These are phyloP conservation scores for Galeopterus variegatus DNA, from an alignment of 2,113 vertebrate species.

Conservation along the genomic window DNA sequence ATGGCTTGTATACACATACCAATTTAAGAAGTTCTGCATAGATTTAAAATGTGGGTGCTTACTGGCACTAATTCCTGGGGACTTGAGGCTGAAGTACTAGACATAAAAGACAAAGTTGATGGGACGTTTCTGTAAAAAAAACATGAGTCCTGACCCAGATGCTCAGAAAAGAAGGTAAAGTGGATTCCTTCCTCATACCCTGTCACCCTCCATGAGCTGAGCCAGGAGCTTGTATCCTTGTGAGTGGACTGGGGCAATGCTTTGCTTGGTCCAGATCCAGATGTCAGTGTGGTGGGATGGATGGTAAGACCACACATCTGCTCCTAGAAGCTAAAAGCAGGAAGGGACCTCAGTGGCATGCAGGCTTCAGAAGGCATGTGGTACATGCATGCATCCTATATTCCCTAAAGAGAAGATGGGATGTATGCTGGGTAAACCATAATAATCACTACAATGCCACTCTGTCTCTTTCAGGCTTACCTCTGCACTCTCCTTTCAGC, in stretches of 20 bases:
- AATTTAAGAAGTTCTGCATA: not conserved
- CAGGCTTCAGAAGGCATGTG: not conserved
- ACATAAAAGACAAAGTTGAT: not conserved
- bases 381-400: not conserved
- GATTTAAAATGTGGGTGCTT: not conserved
- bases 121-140: not conserved
- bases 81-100: not conserved
- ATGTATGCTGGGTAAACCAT: not conserved
- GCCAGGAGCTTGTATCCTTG: not conserved
- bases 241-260: not conserved
- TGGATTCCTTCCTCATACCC: not conserved
- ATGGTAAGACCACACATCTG: not conserved
- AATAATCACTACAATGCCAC: no score
- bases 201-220: not conserved
- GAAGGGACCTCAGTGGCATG: not conserved
- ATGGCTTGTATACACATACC: not conserved
- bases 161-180: not conserved
- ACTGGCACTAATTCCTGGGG: not conserved
- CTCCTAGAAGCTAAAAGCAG: not conserved
- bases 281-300: not conserved
- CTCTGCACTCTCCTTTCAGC: not conserved
- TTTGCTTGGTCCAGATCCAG: not conserved
- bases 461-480: not conserved
- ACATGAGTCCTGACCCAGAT: not conserved
- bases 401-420: not conserved